Base-by-base conservation (phyloP, 2,113 vertebrate genomes). In the Cyanoliseus patagonus region DNA sequence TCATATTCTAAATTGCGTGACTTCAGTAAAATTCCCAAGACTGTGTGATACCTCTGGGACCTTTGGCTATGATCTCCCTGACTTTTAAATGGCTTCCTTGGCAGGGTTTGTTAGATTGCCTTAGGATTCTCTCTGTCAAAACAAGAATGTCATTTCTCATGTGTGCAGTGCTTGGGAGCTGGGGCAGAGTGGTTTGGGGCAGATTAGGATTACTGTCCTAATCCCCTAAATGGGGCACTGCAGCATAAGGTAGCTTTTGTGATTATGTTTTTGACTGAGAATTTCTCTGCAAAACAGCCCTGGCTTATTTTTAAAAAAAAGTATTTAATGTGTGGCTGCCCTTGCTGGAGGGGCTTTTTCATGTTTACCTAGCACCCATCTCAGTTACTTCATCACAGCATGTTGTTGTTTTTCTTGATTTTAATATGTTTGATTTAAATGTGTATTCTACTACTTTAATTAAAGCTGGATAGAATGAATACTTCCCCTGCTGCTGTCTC, bases 161-260 rank as follows among this genome's bases (percentile, higher is more conserved):
- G 57, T 11, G 10, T 11, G 16, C 75, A 46, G 42, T 24, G 74
- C n/a, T 57, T 42, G 82, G 47, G 9, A 87, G 66, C 78, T 74
- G 53, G 57, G 88, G 37, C 52, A 85, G 83, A 86, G 79, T 53
- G 85, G 72, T 70, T 92, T n/a, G 87, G 90, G 93, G 63, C 95
- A 96, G 95, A 96, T 83, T 95, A 69, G 47, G 84, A 95, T 95
- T 96, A 95, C 78, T 63, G 31, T n/a, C 84, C 94, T 95, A 95
- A 96, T 95, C 81, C 83, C 74, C 83, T 92, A 90, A 97, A 74
- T 95, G 93, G 94, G 96, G 72, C 88, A 77, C 79, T 88, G 83
- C 82, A 94, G 81, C 88, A 93, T 80, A 64, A 94, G 78, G 76
- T 61, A 81, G 73, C 83, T 93, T 84, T 87, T 78, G 42, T 77